Evolutionary conservation across 1,140 invertebrate species (phyloP).

Genomic region (Saccostrea echinata): DNA sequence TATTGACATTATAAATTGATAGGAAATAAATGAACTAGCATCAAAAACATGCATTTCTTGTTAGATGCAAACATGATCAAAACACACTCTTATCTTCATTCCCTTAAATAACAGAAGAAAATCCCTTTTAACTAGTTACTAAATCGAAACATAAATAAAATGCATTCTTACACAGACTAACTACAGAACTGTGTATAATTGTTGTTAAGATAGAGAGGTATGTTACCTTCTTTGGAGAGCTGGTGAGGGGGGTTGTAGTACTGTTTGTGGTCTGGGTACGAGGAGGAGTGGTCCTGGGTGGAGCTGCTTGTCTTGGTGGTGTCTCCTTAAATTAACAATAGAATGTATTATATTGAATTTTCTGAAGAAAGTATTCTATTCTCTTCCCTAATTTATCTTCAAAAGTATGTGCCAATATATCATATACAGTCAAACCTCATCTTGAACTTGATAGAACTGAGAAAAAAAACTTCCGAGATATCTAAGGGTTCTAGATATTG

Average conservation of each 20-base stretch:
- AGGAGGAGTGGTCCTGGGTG: constrained; percentile 42
- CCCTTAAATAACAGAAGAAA: background rate
- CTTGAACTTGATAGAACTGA: no score
- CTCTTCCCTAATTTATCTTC: no score
- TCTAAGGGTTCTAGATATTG: no score
- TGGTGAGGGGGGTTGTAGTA: constrained; percentile 42
- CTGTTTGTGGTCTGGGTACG: constrained; percentile 50
- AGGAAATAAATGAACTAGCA: background rate
- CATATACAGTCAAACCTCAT: no score
- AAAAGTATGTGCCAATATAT: no score
- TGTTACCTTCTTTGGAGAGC: constrained; percentile 59
- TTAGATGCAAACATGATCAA: background rate
- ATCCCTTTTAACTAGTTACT: background rate
- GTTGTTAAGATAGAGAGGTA: background rate
- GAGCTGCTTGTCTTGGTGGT: constrained; percentile 58
- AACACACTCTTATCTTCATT: background rate
- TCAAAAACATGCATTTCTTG: constrained; percentile 11
- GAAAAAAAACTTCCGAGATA: no score
- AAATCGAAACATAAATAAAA: background rate
- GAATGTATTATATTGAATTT: background rate
- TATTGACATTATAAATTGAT: background rate
- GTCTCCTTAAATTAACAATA: constrained; percentile 52
- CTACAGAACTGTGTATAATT: background rate
- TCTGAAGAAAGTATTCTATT: no score
- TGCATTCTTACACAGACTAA: background rate